phyloP scores from a whole-genome alignment of 1,140 invertebrate species.

The Pinna nobilis region DNA sequence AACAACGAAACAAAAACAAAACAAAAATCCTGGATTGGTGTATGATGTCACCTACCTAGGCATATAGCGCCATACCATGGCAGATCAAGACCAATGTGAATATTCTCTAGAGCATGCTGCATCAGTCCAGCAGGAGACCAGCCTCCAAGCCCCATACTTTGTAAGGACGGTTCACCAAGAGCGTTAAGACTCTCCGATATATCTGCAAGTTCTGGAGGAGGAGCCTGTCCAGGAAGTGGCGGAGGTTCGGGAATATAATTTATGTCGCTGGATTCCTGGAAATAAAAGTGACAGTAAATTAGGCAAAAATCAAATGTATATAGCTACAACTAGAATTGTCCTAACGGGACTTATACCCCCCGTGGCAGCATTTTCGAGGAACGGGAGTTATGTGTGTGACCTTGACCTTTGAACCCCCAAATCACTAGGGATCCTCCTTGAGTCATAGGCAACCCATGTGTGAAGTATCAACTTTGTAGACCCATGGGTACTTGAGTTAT shows the following conservation, averaged over 20 bases:
- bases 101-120: slow-evolving; percentile 85
- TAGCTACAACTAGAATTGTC: too few species aligned
- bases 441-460: too few species aligned
- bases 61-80: slow-evolving; percentile 95
- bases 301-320: too few species aligned
- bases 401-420: too few species aligned
- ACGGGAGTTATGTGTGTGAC: too few species aligned
- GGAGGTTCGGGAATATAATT: slow-evolving; percentile 21
- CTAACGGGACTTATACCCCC: too few species aligned
- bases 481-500: too few species aligned
- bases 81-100: slow-evolving; percentile 85
- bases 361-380: too few species aligned
- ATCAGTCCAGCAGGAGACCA: slow-evolving; percentile 86
- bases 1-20: slow-evolving; percentile 38
- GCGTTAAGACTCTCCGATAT: slow-evolving; percentile 67
- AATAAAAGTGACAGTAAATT: too few species aligned
- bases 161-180: slow-evolving; percentile 84
- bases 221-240: background rate
- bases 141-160: slow-evolving; percentile 86
- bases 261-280: background rate
- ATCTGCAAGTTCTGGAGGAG: slow-evolving; percentile 9
- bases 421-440: too few species aligned
- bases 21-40: background rate
- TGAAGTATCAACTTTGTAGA: too few species aligned
- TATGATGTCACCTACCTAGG: slow-evolving; percentile 77